Evolutionary conservation across 2,797 vertebrate species (phyloP).

Genomic region (Coccyzus lansbergi): DNA sequence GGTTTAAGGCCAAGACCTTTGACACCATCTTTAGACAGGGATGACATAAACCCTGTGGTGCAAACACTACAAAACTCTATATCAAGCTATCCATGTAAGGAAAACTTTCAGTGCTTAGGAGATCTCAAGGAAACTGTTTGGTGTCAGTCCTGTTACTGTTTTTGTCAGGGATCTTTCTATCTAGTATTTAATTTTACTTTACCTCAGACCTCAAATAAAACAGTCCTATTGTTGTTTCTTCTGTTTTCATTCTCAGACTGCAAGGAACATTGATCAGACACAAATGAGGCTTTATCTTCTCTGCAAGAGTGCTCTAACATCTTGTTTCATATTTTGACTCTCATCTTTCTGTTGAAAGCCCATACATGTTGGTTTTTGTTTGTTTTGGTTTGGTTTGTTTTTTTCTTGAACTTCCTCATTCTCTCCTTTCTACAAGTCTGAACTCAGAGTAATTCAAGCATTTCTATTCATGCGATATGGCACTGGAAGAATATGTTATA

Average conservation of each 20-base stretch:
- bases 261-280: not conserved
- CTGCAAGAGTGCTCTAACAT: not conserved
- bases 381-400: too few species aligned
- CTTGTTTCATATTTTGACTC: not conserved
- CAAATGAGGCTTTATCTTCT: not conserved
- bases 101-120: not conserved
- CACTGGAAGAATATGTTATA: conserved; percentile 35
- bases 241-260: not conserved
- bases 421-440: not conserved
- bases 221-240: not conserved
- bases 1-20: not conserved
- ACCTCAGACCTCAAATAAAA: not conserved
- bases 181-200: not conserved
- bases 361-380: not conserved
- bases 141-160: not conserved
- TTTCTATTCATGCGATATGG: conserved; percentile 51
- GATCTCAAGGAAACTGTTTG: not conserved
- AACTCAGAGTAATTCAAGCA: conserved; percentile 17
- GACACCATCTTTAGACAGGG: not conserved
- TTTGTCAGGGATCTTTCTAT: not conserved
- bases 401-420: not conserved
- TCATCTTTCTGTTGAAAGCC: not conserved
- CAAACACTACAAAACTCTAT: not conserved
- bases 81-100: not conserved
- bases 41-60: not conserved